Evolutionary conservation across 2,888 invertebrate species (phyloP).

Genomic region (Xylota sylvarum): DNA sequence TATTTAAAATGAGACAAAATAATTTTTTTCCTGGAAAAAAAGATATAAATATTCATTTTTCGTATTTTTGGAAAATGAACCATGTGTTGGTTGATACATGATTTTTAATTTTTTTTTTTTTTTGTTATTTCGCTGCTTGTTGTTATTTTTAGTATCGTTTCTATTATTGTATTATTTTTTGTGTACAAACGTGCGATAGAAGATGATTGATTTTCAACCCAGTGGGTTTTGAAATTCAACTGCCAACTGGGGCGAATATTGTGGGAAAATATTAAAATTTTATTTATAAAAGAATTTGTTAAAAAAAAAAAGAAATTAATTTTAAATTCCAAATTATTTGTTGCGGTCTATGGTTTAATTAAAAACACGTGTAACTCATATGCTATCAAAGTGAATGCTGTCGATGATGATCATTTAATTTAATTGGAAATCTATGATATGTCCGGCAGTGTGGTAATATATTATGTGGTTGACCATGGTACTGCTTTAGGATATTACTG

Average conservation of each 20-base stretch:
- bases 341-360: conserved; percentile 20
- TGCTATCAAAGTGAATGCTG: conserved; percentile 1
- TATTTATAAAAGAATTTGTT: not conserved
- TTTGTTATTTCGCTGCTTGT: not conserved
- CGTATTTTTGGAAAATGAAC: conserved; percentile 13
- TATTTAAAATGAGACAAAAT: not conserved
- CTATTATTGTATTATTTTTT: conserved; percentile 10
- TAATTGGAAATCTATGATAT: not conserved
- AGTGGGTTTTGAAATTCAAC: not conserved
- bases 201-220: conserved; percentile 15
- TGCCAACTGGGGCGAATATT: conserved; percentile 20
- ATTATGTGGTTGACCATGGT: not conserved
- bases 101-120: too few species aligned
- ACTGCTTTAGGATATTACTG: not conserved
- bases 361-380: conserved; percentile 3
- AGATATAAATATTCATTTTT: conserved; percentile 33
- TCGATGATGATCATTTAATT: not conserved
- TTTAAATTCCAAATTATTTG: conserved; percentile 10
- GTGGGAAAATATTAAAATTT: not conserved
- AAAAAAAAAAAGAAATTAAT: not conserved
- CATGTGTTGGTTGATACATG: not conserved
- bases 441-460: not conserved
- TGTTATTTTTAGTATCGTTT: conserved; percentile 18
- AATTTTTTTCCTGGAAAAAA: not conserved
- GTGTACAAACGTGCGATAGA: not conserved